These are phyloP conservation scores for Notoglanidium macrostoma DNA, from an alignment of 2,797 vertebrate genomes.

Conservation along the genomic window DNA sequence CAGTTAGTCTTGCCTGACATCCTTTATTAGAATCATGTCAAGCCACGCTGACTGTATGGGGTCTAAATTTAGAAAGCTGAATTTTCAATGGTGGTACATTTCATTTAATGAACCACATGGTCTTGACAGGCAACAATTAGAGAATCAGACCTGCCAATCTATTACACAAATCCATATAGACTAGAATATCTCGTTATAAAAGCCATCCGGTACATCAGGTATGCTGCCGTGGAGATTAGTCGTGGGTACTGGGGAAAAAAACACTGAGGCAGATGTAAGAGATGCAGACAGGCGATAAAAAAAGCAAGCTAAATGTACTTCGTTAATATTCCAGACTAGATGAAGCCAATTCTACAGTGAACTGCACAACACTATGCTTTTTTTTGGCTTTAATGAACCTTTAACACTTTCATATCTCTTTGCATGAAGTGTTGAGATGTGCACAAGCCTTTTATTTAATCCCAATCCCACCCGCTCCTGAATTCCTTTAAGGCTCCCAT, in stretches of 20 bases:
- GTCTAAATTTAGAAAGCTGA: constrained; percentile 25
- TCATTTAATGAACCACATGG: constrained; percentile 11
- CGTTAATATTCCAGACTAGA: background rate
- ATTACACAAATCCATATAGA: constrained; percentile 7
- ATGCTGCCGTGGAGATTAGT: background rate
- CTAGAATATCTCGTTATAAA: constrained; percentile 15
- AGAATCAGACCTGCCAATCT: constrained; percentile 13
- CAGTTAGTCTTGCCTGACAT: constrained; percentile 15
- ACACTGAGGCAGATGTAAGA: background rate
- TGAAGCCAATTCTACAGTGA: background rate
- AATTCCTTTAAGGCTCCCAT: background rate
- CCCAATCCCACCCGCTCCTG: background rate
- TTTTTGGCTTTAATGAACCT: background rate
- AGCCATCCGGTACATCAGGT: constrained; percentile 3
- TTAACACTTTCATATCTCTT: background rate
- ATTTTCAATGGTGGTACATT: constrained; percentile 4
- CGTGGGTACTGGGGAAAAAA: background rate
- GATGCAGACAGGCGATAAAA: background rate
- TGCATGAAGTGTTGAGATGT: background rate
- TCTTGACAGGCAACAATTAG: constrained; percentile 32
- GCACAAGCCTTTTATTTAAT: background rate
- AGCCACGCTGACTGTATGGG: background rate
- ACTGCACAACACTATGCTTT: background rate
- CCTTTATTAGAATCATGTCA: constrained; percentile 13
- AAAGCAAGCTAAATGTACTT: too few relatives aligned